A percentile compares a stretch with the other conserved stretches of the same genome.
These are phyloP conservation scores for Drosophila tropicalis DNA, from an alignment of 1,140 invertebrate genomes.

Conservation along the genomic window DNA sequence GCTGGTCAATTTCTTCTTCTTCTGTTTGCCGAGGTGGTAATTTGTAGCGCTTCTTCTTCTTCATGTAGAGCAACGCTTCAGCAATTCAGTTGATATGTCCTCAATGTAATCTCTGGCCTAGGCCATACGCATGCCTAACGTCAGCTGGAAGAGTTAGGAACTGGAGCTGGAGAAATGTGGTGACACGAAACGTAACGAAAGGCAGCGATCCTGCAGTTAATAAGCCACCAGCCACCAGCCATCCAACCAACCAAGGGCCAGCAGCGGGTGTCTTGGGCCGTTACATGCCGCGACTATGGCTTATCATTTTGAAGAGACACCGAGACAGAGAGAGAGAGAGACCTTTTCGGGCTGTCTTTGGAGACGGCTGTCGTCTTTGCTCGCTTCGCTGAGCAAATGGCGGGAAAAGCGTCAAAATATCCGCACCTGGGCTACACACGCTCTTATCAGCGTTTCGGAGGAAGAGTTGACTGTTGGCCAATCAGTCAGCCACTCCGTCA, in stretches of 20 bases:
- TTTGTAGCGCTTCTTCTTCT: slow-evolving; percentile 33
- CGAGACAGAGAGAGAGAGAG: not conserved
- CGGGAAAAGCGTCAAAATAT: slow-evolving; percentile 57
- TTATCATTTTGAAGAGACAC: slow-evolving; percentile 39
- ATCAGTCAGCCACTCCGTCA: no score
- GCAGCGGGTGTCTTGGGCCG: slow-evolving; percentile 27
- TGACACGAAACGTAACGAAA: slow-evolving; percentile 6
- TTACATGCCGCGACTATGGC: slow-evolving; percentile 44
- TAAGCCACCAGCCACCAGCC: slow-evolving; percentile 40
- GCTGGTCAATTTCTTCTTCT: slow-evolving; percentile 37
- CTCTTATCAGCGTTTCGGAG: slow-evolving; percentile 20
- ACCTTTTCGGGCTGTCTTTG: slow-evolving; percentile 43
- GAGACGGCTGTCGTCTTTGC: slow-evolving; percentile 55
- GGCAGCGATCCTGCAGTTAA: slow-evolving; percentile 24
- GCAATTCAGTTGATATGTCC: slow-evolving; percentile 67
- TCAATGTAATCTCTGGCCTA: slow-evolving; percentile 47
- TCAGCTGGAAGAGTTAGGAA: slow-evolving; percentile 63
- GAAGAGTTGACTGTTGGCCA: not conserved
- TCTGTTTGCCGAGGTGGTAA: slow-evolving; percentile 16
- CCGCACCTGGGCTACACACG: slow-evolving; percentile 6
- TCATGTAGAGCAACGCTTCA: slow-evolving; percentile 52
- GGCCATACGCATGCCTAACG: slow-evolving; percentile 35
- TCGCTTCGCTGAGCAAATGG: slow-evolving; percentile 73
- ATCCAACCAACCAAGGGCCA: no score
- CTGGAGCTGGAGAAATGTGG: not conserved